These are phyloP conservation scores for Pangasius sanitwongsei DNA, from an alignment of 2,797 vertebrate species.

Conservation along the genomic window DNA sequence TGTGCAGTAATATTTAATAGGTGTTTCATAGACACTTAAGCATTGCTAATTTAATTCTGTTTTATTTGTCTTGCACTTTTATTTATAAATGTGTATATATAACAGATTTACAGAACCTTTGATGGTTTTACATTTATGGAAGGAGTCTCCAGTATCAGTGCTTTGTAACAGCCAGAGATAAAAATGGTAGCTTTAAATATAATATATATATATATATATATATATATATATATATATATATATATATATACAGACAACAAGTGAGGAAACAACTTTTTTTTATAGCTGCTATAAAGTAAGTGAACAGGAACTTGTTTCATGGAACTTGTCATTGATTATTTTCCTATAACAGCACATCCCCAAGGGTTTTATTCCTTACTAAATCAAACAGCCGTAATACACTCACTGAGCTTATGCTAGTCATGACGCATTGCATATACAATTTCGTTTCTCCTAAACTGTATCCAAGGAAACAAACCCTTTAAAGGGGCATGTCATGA, in stretches of 20 bases:
- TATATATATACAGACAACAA: too few species aligned
- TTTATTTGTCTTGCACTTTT: neutral
- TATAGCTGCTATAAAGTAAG: neutral
- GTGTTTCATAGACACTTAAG: neutral
- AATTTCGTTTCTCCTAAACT: neutral
- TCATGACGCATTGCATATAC: neutral
- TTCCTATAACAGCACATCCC: neutral
- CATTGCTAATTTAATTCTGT: neutral
- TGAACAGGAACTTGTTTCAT: neutral
- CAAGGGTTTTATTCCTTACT: neutral
- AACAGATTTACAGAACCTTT: neutral
- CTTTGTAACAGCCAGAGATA: neutral
- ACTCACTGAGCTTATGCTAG: neutral
- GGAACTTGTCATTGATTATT: neutral
- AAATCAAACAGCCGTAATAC: neutral
- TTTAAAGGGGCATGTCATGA: conserved; percentile 22
- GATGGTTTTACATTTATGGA: neutral
- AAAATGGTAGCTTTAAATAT: neutral
- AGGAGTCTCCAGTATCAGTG: neutral
- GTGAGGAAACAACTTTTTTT: neutral
- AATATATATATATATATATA: too few species aligned
- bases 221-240: too few species aligned
- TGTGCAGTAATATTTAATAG: neutral
- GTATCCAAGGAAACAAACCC: conserved; percentile 1
- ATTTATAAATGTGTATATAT: too few species aligned